Conservation (phyloP, 2,888 invertebrate species). For the Macaria liturata region DNA sequence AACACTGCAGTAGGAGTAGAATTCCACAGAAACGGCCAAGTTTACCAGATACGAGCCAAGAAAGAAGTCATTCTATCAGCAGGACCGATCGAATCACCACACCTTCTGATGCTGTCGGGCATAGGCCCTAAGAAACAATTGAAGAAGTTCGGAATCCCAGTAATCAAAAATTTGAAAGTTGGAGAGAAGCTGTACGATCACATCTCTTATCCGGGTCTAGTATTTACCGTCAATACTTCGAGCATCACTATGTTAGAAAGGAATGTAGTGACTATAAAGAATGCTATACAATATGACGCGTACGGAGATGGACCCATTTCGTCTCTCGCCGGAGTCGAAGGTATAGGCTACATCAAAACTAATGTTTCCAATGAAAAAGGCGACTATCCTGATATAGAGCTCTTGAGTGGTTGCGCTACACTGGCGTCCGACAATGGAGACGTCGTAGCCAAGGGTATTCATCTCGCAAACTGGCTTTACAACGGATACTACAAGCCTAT, state of each 20-base stretch:
- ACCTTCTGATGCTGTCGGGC: slow-evolving; percentile 87
- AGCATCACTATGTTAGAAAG: slow-evolving; percentile 56
- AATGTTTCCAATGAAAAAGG: slow-evolving; percentile 78
- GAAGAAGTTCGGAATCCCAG: slow-evolving; percentile 80
- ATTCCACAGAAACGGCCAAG: slow-evolving; percentile 65
- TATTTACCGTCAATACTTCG: slow-evolving; percentile 78
- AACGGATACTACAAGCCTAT: slow-evolving; percentile 66
- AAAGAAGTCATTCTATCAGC: slow-evolving; percentile 86
- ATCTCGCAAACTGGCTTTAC: slow-evolving; percentile 68
- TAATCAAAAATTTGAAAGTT: slow-evolving; percentile 85
- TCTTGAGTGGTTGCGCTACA: slow-evolving; percentile 83
- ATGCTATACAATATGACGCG: slow-evolving; percentile 58
- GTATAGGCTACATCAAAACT: slow-evolving; percentile 83
- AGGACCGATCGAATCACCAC: slow-evolving; percentile 91
- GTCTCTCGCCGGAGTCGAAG: slow-evolving; percentile 82
- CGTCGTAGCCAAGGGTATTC: slow-evolving; percentile 65
- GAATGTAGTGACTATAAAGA: slow-evolving; percentile 55
- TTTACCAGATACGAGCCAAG: slow-evolving; percentile 66
- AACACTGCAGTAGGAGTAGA: slow-evolving; percentile 70
- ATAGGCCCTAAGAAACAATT: slow-evolving; percentile 86
- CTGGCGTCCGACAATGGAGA: slow-evolving; percentile 81
- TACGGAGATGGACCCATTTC: slow-evolving; percentile 81
- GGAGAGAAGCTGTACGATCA: slow-evolving; percentile 88
- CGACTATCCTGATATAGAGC: slow-evolving; percentile 86
- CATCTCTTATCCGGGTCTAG: slow-evolving; percentile 82